Conservation (phyloP, 2,797 vertebrate species). For the Cheirogaleus major region DNA sequence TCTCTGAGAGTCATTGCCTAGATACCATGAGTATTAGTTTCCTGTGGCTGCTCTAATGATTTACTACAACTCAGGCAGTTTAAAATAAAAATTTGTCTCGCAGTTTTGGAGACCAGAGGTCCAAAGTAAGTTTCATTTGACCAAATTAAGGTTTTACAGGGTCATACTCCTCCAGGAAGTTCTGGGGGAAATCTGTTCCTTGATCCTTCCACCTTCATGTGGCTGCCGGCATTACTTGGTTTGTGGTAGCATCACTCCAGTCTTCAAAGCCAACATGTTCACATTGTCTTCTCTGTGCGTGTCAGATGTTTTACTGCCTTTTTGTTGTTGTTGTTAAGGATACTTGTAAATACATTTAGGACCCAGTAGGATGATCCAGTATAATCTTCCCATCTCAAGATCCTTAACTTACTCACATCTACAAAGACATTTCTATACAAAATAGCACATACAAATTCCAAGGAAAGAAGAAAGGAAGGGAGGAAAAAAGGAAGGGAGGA, state of each 20-base stretch:
- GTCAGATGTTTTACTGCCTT: neutral
- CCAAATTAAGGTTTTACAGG: neutral
- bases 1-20: neutral
- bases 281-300: neutral
- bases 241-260: neutral
- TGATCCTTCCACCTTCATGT: neutral
- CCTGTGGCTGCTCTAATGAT: neutral
- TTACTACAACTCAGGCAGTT: neutral
- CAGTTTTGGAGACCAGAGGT: fast-evolving
- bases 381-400: neutral
- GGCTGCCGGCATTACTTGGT: neutral
- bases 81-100: neutral
- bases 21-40: neutral
- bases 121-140: neutral
- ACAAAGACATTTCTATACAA: neutral
- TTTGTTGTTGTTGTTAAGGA: neutral
- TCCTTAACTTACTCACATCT: neutral
- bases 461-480: neutral
- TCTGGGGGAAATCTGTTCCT: fast-evolving
- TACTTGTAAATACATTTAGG: neutral
- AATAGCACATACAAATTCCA: neutral
- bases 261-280: neutral
- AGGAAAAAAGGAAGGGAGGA: neutral
- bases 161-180: fast-evolving
- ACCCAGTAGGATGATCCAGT: neutral